Conservation (phyloP, 2,113 vertebrate species). For the Athene cunicularia region DNA sequence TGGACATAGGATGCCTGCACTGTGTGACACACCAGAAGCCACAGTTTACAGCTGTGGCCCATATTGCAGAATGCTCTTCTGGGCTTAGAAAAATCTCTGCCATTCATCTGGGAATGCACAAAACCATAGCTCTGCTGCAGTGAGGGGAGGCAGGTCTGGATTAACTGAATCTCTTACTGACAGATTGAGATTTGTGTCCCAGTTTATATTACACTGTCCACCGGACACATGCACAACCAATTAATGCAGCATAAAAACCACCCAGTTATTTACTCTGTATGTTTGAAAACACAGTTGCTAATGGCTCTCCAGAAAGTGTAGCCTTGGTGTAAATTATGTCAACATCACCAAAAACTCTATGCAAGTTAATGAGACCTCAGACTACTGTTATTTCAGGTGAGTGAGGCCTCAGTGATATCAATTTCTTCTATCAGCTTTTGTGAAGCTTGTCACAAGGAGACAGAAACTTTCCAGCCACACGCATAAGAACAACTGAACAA, state of each 20-base stretch:
- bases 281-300: not conserved
- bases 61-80: not conserved
- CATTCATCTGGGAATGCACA: not conserved
- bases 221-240: not conserved
- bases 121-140: not conserved
- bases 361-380: not conserved
- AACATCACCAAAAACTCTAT: not conserved
- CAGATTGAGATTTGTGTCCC: not conserved
- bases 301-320: not conserved
- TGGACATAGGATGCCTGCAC: rapidly evolving
- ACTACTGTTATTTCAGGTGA: not conserved
- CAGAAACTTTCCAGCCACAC: not conserved
- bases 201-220: not conserved
- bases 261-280: not conserved
- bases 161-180: not conserved
- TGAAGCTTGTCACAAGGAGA: not conserved
- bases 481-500: not conserved
- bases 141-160: not conserved
- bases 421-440: not conserved
- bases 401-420: not conserved
- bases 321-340: not conserved
- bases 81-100: not conserved
- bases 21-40: not conserved
- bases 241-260: not conserved
- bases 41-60: not conserved